phyloP scores from a whole-genome alignment of 2,113 vertebrate genomes.

The Scomber japonicus region DNA sequence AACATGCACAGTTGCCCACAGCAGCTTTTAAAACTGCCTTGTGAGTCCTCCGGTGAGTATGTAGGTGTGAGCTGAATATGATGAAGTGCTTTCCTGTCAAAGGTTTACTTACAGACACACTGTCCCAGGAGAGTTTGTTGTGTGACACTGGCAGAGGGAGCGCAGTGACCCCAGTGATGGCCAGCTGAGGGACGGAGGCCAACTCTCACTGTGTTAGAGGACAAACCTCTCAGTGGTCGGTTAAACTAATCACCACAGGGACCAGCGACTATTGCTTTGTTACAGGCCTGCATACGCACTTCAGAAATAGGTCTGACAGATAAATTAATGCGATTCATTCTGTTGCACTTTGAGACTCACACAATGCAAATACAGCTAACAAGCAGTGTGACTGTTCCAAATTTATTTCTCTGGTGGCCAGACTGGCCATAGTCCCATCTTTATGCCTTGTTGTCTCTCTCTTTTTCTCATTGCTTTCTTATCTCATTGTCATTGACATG shows the following conservation, averaged over 20 bases:
- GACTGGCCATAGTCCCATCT: conserved; percentile 47
- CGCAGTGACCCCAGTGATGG: conserved; percentile 65
- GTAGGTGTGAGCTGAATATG: conserved; percentile 68
- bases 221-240: conserved; percentile 76
- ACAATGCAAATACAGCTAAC: conserved; percentile 38
- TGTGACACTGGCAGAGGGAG: conserved; percentile 73
- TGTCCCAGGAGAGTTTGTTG: conserved; percentile 64
- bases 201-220: conserved; percentile 64
- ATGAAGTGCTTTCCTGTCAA: conserved; percentile 75
- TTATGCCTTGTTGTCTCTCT: conserved; percentile 33
- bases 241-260: conserved; percentile 80
- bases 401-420: conserved; percentile 28
- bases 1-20: conserved; percentile 34
- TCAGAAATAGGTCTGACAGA: conserved; percentile 55
- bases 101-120: conserved; percentile 69
- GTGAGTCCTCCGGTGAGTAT: conserved; percentile 29
- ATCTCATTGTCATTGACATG: conserved; percentile 38
- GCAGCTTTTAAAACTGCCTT: conserved; percentile 40
- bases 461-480: conserved; percentile 42
- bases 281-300: conserved; percentile 40
- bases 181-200: conserved; percentile 63
- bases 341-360: conserved; percentile 6
- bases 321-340: conserved; percentile 46
- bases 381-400: conserved; percentile 1
- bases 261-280: conserved; percentile 47